phyloP scores from a whole-genome alignment of 2,888 invertebrate species.

The Shargacucullia verbasci region DNA sequence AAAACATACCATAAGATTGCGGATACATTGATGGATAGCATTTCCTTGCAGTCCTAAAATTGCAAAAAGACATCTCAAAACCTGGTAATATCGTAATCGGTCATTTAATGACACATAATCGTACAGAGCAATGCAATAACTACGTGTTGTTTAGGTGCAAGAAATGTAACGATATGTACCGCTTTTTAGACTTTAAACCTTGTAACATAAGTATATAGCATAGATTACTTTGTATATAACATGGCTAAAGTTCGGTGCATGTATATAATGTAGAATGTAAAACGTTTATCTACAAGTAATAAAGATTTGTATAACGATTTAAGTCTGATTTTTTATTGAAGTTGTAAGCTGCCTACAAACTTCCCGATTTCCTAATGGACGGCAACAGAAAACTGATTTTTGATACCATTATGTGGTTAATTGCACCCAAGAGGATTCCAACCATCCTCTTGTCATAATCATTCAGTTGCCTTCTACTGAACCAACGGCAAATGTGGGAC shows the following conservation, averaged over 20 bases:
- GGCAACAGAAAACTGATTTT: no score
- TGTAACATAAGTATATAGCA: constrained; percentile 38
- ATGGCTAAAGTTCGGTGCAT: constrained; percentile 61
- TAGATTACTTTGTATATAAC: constrained; percentile 58
- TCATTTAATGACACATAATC: no score
- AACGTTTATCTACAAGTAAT: constrained; percentile 67
- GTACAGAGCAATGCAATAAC: no score
- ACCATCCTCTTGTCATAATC: no score
- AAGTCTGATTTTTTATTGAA: constrained; percentile 9
- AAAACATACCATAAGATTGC: constrained; percentile 17
- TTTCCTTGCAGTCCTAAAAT: constrained; percentile 7
- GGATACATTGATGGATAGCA: constrained; percentile 2
- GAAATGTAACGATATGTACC: constrained; percentile 6
- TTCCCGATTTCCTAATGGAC: no score
- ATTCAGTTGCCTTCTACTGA: no score
- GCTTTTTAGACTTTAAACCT: constrained; percentile 23
- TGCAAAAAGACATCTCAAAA: neutral
- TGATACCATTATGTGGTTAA: no score
- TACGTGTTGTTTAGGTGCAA: neutral
- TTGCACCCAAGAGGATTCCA: no score
- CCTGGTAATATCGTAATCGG: no score
- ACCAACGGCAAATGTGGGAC: no score
- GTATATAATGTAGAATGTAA: constrained; percentile 69
- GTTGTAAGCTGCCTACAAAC: no score
- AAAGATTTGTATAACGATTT: constrained; percentile 71